A percentile compares a stretch with the other conserved stretches of the same genome.
Evolutionary conservation across 2,888 invertebrate genomes (phyloP).

Genomic region (Mesochorus sp.): DNA sequence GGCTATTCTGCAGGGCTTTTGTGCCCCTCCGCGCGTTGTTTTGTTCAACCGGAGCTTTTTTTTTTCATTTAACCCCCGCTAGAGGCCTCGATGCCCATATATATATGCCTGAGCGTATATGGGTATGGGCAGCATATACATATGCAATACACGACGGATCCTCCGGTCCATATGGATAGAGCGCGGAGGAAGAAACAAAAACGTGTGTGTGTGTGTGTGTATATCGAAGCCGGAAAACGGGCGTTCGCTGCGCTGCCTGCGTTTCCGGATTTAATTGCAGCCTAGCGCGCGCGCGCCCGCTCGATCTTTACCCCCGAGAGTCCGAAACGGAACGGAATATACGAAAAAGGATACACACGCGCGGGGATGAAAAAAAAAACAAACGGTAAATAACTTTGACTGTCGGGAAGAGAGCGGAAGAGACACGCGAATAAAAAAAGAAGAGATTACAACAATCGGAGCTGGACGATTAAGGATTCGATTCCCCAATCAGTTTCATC

Average conservation of each 20-base stretch:
- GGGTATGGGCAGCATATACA: not conserved
- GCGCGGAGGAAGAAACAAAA: constrained; percentile 43
- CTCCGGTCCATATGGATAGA: not conserved
- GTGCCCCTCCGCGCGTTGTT: not conserved
- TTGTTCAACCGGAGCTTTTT: constrained; percentile 24
- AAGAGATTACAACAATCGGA: constrained; percentile 3
- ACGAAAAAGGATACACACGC: not conserved
- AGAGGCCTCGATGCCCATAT: constrained; percentile 28
- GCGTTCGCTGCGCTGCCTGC: constrained; percentile 23
- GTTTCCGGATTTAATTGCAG: constrained; percentile 61
- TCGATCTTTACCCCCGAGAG: constrained; percentile 53
- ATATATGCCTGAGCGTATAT: constrained; percentile 9
- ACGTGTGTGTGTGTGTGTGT: not conserved
- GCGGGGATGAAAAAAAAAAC: not conserved
- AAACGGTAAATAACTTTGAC: not conserved
- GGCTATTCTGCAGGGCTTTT: constrained; percentile 39
- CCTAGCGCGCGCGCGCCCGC: constrained; percentile 24
- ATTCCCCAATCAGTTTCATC: constrained; percentile 9
- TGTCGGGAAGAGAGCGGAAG: not conserved
- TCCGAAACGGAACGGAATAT: constrained; percentile 11
- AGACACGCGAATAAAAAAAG: not conserved
- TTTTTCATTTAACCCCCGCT: constrained; percentile 21
- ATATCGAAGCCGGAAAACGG: constrained; percentile 14
- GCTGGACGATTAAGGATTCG: constrained; percentile 10
- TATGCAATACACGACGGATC: not conserved